Evolutionary conservation across 2,797 vertebrate species (phyloP).

Genomic region (Typhlichthys eigenmanni): DNA sequence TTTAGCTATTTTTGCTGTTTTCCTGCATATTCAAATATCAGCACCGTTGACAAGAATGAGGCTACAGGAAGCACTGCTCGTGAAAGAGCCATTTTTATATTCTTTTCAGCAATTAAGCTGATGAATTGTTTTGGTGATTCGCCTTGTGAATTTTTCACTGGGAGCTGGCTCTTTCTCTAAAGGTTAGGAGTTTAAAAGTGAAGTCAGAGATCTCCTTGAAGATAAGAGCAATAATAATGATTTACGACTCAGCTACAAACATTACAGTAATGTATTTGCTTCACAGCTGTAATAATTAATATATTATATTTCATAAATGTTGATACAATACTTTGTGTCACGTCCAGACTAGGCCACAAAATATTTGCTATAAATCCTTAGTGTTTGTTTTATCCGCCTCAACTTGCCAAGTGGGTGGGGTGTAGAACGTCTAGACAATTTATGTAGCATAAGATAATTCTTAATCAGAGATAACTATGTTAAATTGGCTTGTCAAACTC

Average conservation of each 20-base stretch:
- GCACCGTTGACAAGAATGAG: no score
- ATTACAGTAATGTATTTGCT: conserved; percentile 37
- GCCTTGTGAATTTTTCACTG: background rate
- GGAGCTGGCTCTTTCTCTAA: background rate
- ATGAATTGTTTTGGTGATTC: no score
- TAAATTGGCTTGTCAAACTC: conserved; percentile 9
- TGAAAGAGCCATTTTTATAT: no score
- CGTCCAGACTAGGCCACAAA: conserved; percentile 33
- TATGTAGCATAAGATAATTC: conserved; percentile 27
- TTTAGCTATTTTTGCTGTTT: no score
- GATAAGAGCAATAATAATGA: conserved; percentile 45
- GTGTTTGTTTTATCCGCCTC: conserved; percentile 54
- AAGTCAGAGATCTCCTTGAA: conserved; percentile 30
- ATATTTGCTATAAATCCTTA: conserved; percentile 30
- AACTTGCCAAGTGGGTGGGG: conserved; percentile 15
- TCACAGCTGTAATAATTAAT: conserved; percentile 31
- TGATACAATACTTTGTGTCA: conserved; percentile 38
- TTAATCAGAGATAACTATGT: conserved; percentile 21
- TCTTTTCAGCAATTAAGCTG: no score
- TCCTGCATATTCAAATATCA: no score
- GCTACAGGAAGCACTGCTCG: no score
- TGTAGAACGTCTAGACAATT: conserved; percentile 25
- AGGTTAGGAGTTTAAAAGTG: background rate
- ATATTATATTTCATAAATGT: conserved; percentile 57
- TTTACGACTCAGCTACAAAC: conserved; percentile 51